Evolutionary conservation across 1,140 invertebrate genomes (phyloP).

Genomic region (Araneus ventricosus): DNA sequence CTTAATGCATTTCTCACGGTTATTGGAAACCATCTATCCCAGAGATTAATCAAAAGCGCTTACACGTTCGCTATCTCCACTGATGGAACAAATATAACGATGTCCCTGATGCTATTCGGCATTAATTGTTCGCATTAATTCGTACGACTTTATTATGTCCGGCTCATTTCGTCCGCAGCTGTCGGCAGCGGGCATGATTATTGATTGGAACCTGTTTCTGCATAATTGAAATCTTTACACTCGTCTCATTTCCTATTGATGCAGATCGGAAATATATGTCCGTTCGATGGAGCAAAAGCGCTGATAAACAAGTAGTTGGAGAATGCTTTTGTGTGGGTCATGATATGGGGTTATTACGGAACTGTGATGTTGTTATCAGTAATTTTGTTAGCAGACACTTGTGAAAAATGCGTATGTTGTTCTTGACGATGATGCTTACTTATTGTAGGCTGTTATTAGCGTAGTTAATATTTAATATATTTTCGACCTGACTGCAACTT

Average conservation of each 20-base stretch:
- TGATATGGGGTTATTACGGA: no score
- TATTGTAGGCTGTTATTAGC: no score
- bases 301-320: no score
- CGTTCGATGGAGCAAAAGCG: no score
- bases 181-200: neutral
- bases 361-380: no score
- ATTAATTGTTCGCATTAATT: conserved; percentile 38
- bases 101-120: neutral
- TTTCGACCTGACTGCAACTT: no score
- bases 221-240: conserved; percentile 25
- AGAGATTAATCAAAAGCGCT: neutral
- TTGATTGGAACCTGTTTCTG: conserved; percentile 7
- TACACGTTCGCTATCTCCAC: neutral
- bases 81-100: neutral
- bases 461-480: no score
- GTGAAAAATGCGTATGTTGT: no score
- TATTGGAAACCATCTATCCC: neutral
- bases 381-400: no score
- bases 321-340: no score
- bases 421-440: no score
- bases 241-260: neutral
- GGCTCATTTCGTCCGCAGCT: conserved; percentile 8
- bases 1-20: neutral
- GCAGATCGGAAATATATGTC: neutral
- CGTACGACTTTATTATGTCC: conserved; percentile 15